Percentiles rank a stretch among this genome's conserved stretches.
Conservation (phyloP, 2,113 vertebrate genomes). For the Saimiri boliviensis region DNA sequence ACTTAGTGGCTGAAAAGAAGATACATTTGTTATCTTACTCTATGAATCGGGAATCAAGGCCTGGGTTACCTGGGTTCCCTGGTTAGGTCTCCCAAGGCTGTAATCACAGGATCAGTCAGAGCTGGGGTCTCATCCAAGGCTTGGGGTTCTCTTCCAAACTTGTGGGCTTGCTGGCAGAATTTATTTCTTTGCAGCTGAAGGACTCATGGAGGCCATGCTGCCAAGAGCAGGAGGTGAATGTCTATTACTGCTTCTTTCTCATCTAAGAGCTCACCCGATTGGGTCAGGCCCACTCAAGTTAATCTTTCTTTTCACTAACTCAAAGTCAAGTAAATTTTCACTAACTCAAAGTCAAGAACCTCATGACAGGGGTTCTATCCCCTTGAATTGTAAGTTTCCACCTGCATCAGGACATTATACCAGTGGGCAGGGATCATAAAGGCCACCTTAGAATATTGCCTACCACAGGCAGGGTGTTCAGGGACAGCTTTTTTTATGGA, state of each 20-base stretch:
- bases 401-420: neutral
- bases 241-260: neutral
- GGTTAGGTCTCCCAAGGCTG: neutral
- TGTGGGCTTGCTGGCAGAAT: neutral
- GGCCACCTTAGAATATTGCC: neutral
- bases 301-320: neutral
- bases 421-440: neutral
- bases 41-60: neutral
- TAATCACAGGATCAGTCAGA: neutral
- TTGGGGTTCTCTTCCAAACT: neutral
- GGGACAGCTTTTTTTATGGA: neutral
- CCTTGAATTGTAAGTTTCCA: neutral
- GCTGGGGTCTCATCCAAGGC: neutral
- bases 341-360: neutral
- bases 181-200: neutral
- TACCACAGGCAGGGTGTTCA: neutral
- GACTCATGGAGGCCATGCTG: neutral
- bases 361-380: neutral
- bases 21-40: neutral
- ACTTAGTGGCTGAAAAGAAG: neutral
- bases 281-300: neutral
- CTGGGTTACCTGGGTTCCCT: neutral
- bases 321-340: neutral
- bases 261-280: neutral
- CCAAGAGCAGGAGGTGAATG: neutral